A percentile compares a stretch with the other conserved stretches of the same genome.
phyloP scores from a whole-genome alignment of 2,888 invertebrate species.

The Celastrina argiolus region DNA sequence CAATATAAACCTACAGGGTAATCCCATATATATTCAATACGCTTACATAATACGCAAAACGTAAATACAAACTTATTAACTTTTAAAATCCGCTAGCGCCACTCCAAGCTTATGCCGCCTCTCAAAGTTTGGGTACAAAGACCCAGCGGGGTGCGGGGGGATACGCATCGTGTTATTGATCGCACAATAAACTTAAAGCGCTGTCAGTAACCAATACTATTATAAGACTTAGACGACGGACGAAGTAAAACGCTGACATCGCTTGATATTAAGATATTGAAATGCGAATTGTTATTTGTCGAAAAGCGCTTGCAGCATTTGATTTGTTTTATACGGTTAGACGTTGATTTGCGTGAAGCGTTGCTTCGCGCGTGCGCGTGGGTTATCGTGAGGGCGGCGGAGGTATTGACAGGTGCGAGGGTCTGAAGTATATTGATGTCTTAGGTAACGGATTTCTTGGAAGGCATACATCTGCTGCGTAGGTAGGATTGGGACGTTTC shows the following conservation, averaged over 20 bases:
- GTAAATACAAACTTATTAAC: neutral
- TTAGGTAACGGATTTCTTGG: neutral
- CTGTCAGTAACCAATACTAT: constrained; percentile 32
- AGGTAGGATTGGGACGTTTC: too few species aligned
- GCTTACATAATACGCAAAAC: neutral
- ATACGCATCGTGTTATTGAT: constrained; percentile 61
- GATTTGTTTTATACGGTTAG: constrained; percentile 23
- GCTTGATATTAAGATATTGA: neutral
- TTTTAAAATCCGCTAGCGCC: constrained; percentile 18
- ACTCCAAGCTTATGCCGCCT: constrained; percentile 51
- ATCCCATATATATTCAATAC: neutral
- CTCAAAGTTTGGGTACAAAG: constrained; percentile 55
- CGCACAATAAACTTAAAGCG: constrained; percentile 40
- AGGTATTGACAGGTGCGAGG: neutral
- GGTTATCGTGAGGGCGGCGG: neutral
- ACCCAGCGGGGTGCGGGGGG: constrained; percentile 48
- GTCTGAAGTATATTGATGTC: neutral
- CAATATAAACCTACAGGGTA: neutral
- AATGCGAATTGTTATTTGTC: neutral
- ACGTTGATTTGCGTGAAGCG: constrained; percentile 27
- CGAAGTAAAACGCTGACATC: constrained; percentile 14
- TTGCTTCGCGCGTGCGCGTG: constrained; percentile 3
- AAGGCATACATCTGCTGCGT: neutral
- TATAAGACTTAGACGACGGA: neutral
- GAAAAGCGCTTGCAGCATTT: constrained; percentile 33